phyloP scores from a whole-genome alignment of 2,888 invertebrate genomes.

The Drosophila setosimentum region DNA sequence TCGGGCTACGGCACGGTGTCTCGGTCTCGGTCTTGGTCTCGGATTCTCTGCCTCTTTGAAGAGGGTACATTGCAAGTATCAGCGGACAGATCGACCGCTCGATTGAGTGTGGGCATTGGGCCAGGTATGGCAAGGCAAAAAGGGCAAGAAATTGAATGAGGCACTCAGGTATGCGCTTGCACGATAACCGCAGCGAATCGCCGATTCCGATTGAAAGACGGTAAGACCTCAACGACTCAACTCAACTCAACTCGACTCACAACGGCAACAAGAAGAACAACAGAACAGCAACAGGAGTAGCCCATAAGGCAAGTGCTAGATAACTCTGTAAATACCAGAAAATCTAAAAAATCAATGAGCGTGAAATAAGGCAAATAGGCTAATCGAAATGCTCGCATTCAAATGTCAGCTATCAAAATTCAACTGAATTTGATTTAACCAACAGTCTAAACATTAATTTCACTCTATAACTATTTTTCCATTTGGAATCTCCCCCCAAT shows the following conservation, averaged over 20 bases:
- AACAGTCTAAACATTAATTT: constrained; percentile 9
- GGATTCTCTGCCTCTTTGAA: constrained; percentile 55
- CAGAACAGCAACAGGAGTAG: neutral
- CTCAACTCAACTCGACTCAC: constrained; percentile 5
- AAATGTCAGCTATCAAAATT: constrained; percentile 42
- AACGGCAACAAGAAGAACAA: neutral
- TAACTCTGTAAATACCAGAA: constrained; percentile 4
- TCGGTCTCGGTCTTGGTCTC: constrained; percentile 12
- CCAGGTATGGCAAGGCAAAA: constrained; percentile 12
- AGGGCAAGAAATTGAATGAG: constrained; percentile 58
- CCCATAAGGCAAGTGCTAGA: constrained; percentile 31
- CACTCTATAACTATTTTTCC: neutral
- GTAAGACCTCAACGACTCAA: constrained; percentile 12
- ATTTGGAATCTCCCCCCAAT: too few species aligned
- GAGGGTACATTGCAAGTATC: constrained; percentile 69
- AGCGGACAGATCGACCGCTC: constrained; percentile 65
- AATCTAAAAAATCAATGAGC: constrained; percentile 24
- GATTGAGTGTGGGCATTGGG: constrained; percentile 49
- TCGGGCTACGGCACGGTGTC: constrained; percentile 9
- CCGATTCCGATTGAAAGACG: constrained; percentile 35
- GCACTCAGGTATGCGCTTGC: constrained; percentile 74
- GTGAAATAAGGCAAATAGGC: constrained; percentile 16
- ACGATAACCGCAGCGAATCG: constrained; percentile 75
- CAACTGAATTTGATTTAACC: constrained; percentile 17
- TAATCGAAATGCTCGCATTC: constrained; percentile 1